Conservation (phyloP, 2,888 invertebrate species). For the Drosophila neotestacea region DNA sequence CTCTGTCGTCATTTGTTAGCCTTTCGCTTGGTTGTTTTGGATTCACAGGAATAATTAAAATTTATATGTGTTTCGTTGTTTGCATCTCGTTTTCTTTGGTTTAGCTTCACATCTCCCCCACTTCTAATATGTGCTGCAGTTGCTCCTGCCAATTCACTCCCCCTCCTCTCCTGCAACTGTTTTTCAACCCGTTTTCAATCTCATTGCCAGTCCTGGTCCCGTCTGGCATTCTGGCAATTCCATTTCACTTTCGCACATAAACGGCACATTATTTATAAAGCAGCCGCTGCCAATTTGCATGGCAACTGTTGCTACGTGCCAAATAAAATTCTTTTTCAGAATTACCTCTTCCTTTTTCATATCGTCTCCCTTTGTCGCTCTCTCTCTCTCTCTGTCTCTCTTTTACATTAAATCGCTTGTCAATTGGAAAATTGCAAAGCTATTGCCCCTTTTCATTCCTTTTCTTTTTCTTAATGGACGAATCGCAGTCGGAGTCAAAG, state of each 20-base stretch:
- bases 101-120: slow-evolving; percentile 30
- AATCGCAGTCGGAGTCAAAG: background rate
- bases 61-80: slow-evolving; percentile 71
- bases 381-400: too few species aligned
- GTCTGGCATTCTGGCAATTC: slow-evolving; percentile 46
- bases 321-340: slow-evolving; percentile 24
- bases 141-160: slow-evolving; percentile 6
- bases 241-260: slow-evolving; percentile 76
- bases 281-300: slow-evolving; percentile 71
- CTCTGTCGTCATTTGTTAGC: slow-evolving; percentile 8
- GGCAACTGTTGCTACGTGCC: slow-evolving; percentile 62
- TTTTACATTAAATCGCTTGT: slow-evolving; percentile 48
- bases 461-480: background rate
- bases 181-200: background rate
- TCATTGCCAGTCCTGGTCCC: background rate
- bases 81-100: slow-evolving; percentile 31
- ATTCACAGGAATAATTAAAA: slow-evolving; percentile 80
- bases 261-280: slow-evolving; percentile 57
- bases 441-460: slow-evolving; percentile 1
- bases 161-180: slow-evolving; percentile 3
- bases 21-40: slow-evolving; percentile 27
- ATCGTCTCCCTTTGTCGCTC: background rate
- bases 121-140: slow-evolving; percentile 50
- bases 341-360: background rate
- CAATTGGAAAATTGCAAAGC: slow-evolving; percentile 60